Evolutionary conservation across 2,888 invertebrate species (phyloP).

Genomic region (Stegana nigrithorax): DNA sequence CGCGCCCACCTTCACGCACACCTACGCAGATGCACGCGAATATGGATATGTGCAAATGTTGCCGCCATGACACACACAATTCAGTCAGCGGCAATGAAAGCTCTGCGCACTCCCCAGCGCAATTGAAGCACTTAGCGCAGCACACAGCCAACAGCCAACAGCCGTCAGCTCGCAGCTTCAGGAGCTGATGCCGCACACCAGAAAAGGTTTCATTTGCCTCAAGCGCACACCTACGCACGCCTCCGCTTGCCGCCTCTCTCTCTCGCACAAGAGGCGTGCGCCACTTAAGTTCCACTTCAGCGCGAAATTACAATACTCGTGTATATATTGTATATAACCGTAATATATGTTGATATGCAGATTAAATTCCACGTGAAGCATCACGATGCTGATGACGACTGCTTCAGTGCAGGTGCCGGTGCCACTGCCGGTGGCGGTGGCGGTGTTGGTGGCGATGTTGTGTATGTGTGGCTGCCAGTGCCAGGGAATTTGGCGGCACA

Average conservation of each 20-base stretch:
- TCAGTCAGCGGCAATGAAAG: too few species aligned
- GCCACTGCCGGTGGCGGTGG: conserved; percentile 27
- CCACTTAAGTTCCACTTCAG: conserved; percentile 14
- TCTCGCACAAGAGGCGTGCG: too few species aligned
- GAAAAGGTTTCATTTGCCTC: conserved; percentile 9
- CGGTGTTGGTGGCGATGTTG: conserved; percentile 10
- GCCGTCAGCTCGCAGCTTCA: too few species aligned
- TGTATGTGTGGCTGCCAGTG: conserved; percentile 21
- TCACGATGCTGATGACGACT: background rate
- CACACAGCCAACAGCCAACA: too few species aligned
- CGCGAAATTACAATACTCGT: conserved; percentile 17
- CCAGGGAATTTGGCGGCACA: conserved; percentile 19
- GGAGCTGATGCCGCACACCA: background rate
- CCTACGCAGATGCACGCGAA: background rate
- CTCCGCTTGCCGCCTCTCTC: too few species aligned
- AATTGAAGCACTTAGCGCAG: too few species aligned
- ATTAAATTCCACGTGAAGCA: background rate
- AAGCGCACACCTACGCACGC: too few species aligned
- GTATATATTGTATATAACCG: conserved; percentile 13
- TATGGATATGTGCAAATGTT: too few species aligned
- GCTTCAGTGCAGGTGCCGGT: too few species aligned
- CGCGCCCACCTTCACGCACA: too few species aligned
- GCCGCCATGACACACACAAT: too few species aligned
- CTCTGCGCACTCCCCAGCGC: too few species aligned
- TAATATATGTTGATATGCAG: conserved; percentile 5